Evolutionary conservation across 2,113 vertebrate species (phyloP).

Genomic region (Piaya cayana): DNA sequence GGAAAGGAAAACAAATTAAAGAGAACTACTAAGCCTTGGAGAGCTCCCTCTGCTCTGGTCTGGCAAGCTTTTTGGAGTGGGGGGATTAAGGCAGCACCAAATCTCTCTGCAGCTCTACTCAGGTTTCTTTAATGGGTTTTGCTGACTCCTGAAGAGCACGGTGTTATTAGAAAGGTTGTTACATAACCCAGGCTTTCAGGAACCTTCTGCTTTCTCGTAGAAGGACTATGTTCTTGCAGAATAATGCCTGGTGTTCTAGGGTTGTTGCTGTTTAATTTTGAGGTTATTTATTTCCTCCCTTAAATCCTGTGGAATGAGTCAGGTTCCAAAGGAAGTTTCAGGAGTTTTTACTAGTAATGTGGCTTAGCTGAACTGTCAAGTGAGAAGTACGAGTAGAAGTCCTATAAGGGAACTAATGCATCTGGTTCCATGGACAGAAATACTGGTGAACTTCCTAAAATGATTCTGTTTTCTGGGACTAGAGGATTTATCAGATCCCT

Average conservation of each 20-base stretch:
- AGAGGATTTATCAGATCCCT: not conserved
- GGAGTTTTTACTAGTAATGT: not conserved
- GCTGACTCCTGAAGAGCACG: not conserved
- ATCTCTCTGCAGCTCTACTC: not conserved
- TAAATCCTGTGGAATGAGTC: not conserved
- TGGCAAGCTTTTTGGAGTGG: not conserved
- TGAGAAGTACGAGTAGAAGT: not conserved
- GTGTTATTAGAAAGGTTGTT: not conserved
- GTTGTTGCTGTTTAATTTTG: not conserved
- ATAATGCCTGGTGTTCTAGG: not conserved
- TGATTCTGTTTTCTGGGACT: not conserved
- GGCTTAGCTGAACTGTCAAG: not conserved
- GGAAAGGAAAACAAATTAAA: slow-evolving; percentile 47
- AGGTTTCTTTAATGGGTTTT: slow-evolving; percentile 1
- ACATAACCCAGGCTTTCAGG: not conserved
- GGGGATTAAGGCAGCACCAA: slow-evolving; percentile 27
- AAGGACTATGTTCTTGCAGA: not conserved
- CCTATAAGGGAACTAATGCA: not conserved
- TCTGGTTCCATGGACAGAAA: not conserved
- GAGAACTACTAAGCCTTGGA: slow-evolving; percentile 42
- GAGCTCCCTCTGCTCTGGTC: not conserved
- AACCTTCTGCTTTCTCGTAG: not conserved
- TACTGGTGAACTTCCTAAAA: not conserved
- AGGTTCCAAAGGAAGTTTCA: not conserved
- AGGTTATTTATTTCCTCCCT: not conserved